phyloP scores from a whole-genome alignment of 2,113 vertebrate species.

The Condylura cristata region DNA sequence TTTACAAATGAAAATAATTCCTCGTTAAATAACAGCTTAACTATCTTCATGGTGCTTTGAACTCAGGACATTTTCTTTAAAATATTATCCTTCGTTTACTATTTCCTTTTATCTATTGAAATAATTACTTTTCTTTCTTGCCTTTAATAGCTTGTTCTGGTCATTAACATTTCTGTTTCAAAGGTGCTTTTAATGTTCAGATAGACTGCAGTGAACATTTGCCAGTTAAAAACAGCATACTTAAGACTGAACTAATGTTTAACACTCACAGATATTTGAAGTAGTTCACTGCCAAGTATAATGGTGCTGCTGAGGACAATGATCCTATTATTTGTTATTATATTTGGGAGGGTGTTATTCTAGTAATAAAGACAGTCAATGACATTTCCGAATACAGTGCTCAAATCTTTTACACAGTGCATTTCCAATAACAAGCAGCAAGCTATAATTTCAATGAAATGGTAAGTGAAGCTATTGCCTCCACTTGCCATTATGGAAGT shows the following conservation, averaged over 20 bases:
- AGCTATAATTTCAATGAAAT: conserved; percentile 71
- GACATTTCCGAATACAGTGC: conserved; percentile 68
- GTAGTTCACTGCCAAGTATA: conserved; percentile 86
- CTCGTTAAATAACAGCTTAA: conserved; percentile 65
- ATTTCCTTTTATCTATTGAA: conserved; percentile 89
- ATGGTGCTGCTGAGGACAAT: conserved; percentile 85
- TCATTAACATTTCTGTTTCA: conserved; percentile 88
- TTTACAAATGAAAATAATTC: conserved; percentile 77
- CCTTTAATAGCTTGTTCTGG: conserved; percentile 85
- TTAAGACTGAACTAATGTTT: conserved; percentile 87
- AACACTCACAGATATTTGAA: conserved; percentile 87
- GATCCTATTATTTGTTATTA: conserved; percentile 75
- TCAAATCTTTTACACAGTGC: conserved; percentile 61
- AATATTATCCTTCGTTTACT: conserved; percentile 85
- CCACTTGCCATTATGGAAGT: no score
- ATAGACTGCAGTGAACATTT: conserved; percentile 83
- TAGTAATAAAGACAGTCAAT: conserved; percentile 75
- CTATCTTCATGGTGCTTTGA: conserved; percentile 73
- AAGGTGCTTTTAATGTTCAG: conserved; percentile 88
- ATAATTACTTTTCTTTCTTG: conserved; percentile 87
- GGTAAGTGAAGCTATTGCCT: no score
- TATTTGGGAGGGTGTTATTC: conserved; percentile 65
- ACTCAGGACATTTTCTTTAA: conserved; percentile 79
- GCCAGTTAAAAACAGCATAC: conserved; percentile 82
- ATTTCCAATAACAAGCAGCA: conserved; percentile 73